Conservation (phyloP, 2,888 invertebrate genomes). For the Andrena chrysosceles region DNA sequence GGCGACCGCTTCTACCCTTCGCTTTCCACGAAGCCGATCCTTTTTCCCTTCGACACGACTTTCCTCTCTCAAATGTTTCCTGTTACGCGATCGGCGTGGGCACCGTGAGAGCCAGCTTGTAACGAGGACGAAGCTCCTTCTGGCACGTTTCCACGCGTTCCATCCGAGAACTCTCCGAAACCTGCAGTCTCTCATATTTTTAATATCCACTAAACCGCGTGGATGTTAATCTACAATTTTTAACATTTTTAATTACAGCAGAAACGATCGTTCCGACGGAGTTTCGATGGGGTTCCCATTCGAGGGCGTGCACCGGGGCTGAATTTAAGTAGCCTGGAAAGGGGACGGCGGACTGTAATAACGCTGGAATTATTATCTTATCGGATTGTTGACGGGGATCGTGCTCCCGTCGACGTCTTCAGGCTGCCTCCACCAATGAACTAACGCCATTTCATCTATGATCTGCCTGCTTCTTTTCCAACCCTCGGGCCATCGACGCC, state of each 20-base stretch:
- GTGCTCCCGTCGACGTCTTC: conserved; percentile 24
- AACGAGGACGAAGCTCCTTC: conserved; percentile 18
- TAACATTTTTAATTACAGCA: neutral
- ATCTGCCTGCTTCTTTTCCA: conserved; percentile 52
- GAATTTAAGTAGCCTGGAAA: neutral
- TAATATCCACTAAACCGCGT: neutral
- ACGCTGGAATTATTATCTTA: conserved; percentile 48
- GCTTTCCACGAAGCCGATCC: conserved; percentile 16
- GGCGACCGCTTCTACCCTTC: conserved; percentile 29
- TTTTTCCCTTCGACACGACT: conserved; percentile 35
- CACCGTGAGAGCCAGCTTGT: neutral
- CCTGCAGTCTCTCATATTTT: conserved; percentile 13
- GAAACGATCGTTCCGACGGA: neutral
- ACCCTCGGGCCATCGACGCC: conserved; percentile 39
- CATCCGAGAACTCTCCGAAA: neutral
- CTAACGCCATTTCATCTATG: conserved; percentile 46
- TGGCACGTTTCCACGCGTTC: conserved; percentile 7
- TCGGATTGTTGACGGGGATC: conserved; percentile 40
- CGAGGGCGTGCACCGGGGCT: neutral
- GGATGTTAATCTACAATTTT: neutral
- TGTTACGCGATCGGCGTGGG: conserved; percentile 36
- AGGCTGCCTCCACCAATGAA: conserved; percentile 13
- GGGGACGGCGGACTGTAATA: neutral
- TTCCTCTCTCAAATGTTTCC: conserved; percentile 47
- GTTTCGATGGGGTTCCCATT: neutral